Percentiles rank a stretch among this genome's conserved stretches.
Conservation (phyloP, 1,140 invertebrate species). For the Medauroidea extradentata region DNA sequence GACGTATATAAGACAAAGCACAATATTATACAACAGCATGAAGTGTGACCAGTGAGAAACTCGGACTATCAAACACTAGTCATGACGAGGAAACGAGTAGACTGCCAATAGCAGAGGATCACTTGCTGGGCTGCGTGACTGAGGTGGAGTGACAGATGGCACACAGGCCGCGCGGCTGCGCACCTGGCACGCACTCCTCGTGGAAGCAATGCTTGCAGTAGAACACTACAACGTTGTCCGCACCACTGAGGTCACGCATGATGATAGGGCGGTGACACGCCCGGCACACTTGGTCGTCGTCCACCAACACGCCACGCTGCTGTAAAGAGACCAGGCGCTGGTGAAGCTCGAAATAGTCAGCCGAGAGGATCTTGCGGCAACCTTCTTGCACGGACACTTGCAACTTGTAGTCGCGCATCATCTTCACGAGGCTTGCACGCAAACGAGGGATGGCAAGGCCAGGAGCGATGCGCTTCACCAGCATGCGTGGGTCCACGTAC, state of each 20-base stretch:
- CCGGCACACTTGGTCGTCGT: constrained; percentile 69
- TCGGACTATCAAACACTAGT: too few relatives aligned
- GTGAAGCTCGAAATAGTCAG: constrained; percentile 87
- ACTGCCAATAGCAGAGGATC: too few relatives aligned
- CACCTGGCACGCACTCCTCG: constrained; percentile 65
- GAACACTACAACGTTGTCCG: constrained; percentile 72
- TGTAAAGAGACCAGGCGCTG: constrained; percentile 73
- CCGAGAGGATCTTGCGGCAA: constrained; percentile 80
- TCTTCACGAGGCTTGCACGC: constrained; percentile 87
- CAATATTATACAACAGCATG: too few relatives aligned
- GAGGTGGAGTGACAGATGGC: too few relatives aligned
- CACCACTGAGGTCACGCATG: constrained; percentile 51
- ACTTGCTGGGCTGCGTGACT: too few relatives aligned
- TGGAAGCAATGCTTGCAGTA: constrained; percentile 90
- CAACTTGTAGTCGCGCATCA: constrained; percentile 92
- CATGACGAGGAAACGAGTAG: too few relatives aligned
- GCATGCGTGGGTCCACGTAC: constrained; percentile 83
- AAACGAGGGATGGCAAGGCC: constrained; percentile 84
- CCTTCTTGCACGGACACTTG: constrained; percentile 88
- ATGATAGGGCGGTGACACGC: constrained; percentile 70
- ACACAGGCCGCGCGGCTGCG: too few relatives aligned
- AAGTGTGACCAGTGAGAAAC: too few relatives aligned
- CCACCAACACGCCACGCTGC: constrained; percentile 66
- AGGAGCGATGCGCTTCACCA: constrained; percentile 79
- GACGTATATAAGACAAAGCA: too few relatives aligned